Conservation (phyloP, 2,888 invertebrate genomes). For the Trachelus stipa region DNA sequence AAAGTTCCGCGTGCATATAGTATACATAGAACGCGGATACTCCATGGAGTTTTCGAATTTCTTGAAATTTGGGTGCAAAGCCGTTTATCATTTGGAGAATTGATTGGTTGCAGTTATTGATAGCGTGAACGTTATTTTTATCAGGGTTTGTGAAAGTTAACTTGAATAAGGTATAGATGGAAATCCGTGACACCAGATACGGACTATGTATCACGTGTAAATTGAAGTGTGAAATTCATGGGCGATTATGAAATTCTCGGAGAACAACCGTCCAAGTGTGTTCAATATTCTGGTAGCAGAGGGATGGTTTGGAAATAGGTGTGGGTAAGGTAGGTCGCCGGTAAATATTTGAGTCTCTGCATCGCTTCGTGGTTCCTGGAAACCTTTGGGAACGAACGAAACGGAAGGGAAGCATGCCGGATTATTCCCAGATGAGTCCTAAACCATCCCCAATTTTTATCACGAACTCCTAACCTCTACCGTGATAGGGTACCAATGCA, state of each 20-base stretch:
- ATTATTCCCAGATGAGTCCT: constrained; percentile 8
- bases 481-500: background rate
- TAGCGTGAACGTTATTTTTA: background rate
- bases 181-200: background rate
- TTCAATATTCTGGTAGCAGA: constrained; percentile 9
- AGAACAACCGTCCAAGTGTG: background rate
- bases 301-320: constrained; percentile 23
- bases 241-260: background rate
- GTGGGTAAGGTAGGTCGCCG: constrained; percentile 24
- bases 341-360: constrained; percentile 39
- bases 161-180: background rate
- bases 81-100: too few relatives aligned
- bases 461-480: background rate
- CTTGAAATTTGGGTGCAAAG: too few relatives aligned
- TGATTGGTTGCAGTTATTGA: background rate
- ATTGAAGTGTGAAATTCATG: background rate
- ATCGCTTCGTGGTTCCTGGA: background rate
- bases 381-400: background rate
- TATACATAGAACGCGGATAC: too few relatives aligned
- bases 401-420: background rate
- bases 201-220: background rate
- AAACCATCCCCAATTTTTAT: background rate
- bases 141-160: background rate
- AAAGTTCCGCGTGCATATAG: too few relatives aligned
- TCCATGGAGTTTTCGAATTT: too few relatives aligned